Percentiles rank a stretch among this genome's conserved stretches.
phyloP scores from a whole-genome alignment of 2,797 vertebrate species.

The Neosalanx taihuensis region DNA sequence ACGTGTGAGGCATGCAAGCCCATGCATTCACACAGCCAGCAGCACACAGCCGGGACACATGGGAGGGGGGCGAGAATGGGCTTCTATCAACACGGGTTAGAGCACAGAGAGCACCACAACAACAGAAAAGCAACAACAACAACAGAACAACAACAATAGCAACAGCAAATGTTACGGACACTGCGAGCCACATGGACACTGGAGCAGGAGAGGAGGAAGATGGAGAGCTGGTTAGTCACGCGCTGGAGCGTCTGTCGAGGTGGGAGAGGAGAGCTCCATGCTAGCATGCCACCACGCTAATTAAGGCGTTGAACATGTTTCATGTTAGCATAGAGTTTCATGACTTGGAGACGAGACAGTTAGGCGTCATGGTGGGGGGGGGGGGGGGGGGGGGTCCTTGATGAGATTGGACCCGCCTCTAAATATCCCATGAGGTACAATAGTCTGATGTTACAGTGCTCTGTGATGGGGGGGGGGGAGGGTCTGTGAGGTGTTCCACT shows the following conservation, averaged over 20 bases:
- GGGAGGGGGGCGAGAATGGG: slow-evolving; percentile 68
- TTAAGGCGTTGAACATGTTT: slow-evolving; percentile 31
- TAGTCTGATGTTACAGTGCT: not conserved
- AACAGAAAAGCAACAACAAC: slow-evolving; percentile 71
- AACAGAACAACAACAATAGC: slow-evolving; percentile 69
- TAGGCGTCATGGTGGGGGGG: slow-evolving; percentile 46
- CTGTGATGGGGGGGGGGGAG: not conserved
- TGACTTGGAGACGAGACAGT: slow-evolving; percentile 41
- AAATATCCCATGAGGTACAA: not conserved
- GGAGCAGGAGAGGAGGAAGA: slow-evolving; percentile 68
- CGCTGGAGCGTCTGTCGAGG: slow-evolving; percentile 49
- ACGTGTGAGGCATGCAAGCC: slow-evolving; percentile 84
- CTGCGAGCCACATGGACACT: slow-evolving; percentile 65
- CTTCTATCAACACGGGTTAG: slow-evolving; percentile 73
- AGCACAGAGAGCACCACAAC: slow-evolving; percentile 31
- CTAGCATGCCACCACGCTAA: slow-evolving; percentile 53
- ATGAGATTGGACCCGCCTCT: not conserved
- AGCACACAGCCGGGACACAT: slow-evolving; percentile 67
- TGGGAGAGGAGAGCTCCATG: slow-evolving; percentile 40
- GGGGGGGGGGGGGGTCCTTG: slow-evolving; percentile 16
- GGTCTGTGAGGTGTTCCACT: not conserved
- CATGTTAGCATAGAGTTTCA: slow-evolving; percentile 47
- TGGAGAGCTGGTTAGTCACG: slow-evolving; percentile 65
- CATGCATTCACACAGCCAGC: slow-evolving; percentile 81
- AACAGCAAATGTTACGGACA: slow-evolving; percentile 64